Evolutionary conservation across 2,113 vertebrate species (phyloP).

Genomic region (Barbus barbus): DNA sequence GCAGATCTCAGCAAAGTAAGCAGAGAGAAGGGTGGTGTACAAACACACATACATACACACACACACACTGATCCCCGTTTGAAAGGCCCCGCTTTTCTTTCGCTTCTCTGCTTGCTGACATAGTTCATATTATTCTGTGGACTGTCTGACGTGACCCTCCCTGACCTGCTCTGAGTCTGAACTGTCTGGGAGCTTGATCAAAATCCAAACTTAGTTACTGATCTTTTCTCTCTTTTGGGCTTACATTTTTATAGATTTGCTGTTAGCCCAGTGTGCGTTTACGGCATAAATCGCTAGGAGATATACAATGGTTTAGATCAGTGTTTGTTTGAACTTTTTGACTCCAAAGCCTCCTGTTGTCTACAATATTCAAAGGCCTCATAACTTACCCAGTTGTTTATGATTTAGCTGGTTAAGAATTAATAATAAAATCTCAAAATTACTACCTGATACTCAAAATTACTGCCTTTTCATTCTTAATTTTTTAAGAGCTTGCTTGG

Average conservation of each 20-base stretch:
- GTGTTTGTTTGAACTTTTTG: background rate
- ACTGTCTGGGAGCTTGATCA: background rate
- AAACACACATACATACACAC: slow-evolving; percentile 1
- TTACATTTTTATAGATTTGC: background rate
- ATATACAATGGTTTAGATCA: background rate
- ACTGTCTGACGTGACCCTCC: slow-evolving; percentile 29
- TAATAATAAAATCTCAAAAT: too few relatives aligned
- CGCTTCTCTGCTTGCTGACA: slow-evolving; percentile 55
- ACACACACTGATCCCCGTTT: slow-evolving; percentile 42
- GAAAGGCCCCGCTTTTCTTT: slow-evolving; percentile 49
- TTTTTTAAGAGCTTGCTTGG: background rate
- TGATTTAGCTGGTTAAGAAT: background rate
- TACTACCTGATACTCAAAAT: too few relatives aligned
- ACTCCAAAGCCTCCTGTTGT: background rate
- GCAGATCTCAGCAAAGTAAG: slow-evolving; percentile 42
- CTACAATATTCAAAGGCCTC: background rate
- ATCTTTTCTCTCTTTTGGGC: background rate
- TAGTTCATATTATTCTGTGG: slow-evolving; percentile 49
- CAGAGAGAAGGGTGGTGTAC: slow-evolving; percentile 23
- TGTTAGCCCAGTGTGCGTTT: background rate
- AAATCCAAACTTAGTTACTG: background rate
- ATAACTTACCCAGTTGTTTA: background rate
- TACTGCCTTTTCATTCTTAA: too few relatives aligned
- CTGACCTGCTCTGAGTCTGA: slow-evolving; percentile 39
- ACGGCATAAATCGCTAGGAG: background rate